Conservation (phyloP, 2,113 vertebrate genomes). For the Alosa alosa region DNA sequence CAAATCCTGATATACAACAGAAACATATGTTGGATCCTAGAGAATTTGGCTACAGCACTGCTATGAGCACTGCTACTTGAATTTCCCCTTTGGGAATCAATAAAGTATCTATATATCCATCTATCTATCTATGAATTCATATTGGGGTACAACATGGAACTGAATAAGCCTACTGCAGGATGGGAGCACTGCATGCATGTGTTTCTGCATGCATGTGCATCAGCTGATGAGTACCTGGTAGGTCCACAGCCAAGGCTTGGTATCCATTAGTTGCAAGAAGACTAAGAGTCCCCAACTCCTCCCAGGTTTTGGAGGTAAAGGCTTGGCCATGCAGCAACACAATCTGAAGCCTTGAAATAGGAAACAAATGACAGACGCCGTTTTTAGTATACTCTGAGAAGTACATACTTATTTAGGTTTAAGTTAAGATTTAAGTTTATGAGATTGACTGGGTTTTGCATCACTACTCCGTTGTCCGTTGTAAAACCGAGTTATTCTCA, state of each 20-base stretch:
- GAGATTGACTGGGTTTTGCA: neutral
- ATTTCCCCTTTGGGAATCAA: too few species aligned
- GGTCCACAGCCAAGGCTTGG: slow-evolving; percentile 85
- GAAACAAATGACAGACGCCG: neutral
- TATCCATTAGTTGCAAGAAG: slow-evolving; percentile 83
- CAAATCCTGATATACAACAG: slow-evolving; percentile 75
- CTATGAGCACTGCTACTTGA: neutral
- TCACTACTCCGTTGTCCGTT: neutral
- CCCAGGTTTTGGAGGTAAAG: slow-evolving; percentile 91
- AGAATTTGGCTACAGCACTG: neutral
- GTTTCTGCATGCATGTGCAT: neutral
- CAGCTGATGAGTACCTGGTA: slow-evolving; percentile 81
- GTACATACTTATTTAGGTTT: neutral
- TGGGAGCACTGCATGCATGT: too few species aligned
- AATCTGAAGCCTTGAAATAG: slow-evolving; percentile 74
- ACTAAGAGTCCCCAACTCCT: slow-evolving; percentile 84
- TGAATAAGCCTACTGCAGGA: too few species aligned
- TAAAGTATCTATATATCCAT: too few species aligned
- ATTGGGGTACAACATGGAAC: neutral
- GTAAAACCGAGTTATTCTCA: slow-evolving; percentile 49
- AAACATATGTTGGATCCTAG: neutral
- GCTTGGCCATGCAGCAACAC: slow-evolving; percentile 90
- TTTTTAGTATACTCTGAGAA: neutral
- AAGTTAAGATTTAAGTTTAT: neutral
- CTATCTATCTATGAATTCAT: neutral